Evolutionary conservation across 2,888 invertebrate species (phyloP).

Genomic region (Palloptera scutellata): DNA sequence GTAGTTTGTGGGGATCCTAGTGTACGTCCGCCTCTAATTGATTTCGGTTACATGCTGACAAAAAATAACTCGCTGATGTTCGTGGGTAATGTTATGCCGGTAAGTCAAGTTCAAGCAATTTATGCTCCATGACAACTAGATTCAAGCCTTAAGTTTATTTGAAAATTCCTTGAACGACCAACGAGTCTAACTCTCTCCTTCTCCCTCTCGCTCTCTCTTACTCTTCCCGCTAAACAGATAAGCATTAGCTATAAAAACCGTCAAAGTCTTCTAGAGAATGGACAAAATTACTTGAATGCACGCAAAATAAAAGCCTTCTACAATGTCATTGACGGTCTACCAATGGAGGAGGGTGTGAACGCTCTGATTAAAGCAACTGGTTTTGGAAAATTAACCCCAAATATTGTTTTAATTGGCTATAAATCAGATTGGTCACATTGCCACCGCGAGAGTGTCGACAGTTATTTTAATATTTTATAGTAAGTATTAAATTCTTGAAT

Average conservation of each 20-base stretch:
- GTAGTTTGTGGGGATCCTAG: conserved; percentile 87
- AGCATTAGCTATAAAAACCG: conserved; percentile 73
- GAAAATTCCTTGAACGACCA: neutral
- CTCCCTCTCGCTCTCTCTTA: neutral
- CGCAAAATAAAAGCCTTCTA: conserved; percentile 92
- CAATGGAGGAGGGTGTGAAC: conserved; percentile 80
- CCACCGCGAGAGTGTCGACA: conserved; percentile 76
- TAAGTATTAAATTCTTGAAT: conserved; percentile 66
- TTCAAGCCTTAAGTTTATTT: neutral
- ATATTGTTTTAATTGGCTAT: conserved; percentile 94
- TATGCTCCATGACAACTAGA: no score
- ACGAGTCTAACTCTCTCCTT: neutral
- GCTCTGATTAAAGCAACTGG: conserved; percentile 88
- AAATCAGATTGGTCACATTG: conserved; percentile 89
- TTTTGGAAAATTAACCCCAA: conserved; percentile 91
- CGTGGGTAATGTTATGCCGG: conserved; percentile 85
- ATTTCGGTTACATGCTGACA: conserved; percentile 90
- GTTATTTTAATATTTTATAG: conserved; percentile 95
- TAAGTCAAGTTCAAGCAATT: conserved; percentile 59
- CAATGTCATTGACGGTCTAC: conserved; percentile 76
- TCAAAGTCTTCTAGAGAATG: conserved; percentile 69
- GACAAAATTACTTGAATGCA: conserved; percentile 81
- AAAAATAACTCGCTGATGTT: conserved; percentile 91
- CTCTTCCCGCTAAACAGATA: conserved; percentile 60
- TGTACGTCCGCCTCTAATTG: conserved; percentile 85